These are phyloP conservation scores for Acestrorhynchus altus DNA, from an alignment of 2,797 vertebrate genomes.

Conservation along the genomic window DNA sequence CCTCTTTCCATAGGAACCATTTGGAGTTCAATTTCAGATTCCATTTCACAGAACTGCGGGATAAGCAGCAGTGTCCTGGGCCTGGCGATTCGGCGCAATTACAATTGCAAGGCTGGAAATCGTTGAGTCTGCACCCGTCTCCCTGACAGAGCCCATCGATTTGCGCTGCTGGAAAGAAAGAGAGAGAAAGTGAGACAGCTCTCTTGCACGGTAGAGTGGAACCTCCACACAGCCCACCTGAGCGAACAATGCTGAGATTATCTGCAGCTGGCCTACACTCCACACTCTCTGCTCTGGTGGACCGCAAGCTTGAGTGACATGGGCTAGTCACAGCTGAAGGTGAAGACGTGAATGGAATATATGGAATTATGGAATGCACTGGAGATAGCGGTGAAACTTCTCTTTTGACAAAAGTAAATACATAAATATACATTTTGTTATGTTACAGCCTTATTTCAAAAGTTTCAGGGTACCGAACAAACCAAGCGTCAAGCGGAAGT, in stretches of 20 bases:
- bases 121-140: slow-evolving; percentile 38
- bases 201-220: slow-evolving; percentile 48
- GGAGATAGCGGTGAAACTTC: not conserved
- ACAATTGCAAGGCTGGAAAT: slow-evolving; percentile 42
- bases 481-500: too few species aligned
- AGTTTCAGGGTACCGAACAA: too few species aligned
- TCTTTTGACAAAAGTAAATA: slow-evolving; percentile 3
- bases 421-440: too few species aligned
- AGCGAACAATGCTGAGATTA: slow-evolving; percentile 43
- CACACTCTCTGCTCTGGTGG: slow-evolving; percentile 25
- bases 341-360: not conserved
- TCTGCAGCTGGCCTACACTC: slow-evolving; percentile 21
- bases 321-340: not conserved
- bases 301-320: slow-evolving; percentile 16
- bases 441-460: too few species aligned
- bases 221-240: slow-evolving; percentile 41
- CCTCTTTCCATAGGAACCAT: slow-evolving; percentile 18
- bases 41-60: slow-evolving; percentile 49
- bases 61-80: slow-evolving; percentile 45
- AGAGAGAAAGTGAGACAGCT: slow-evolving; percentile 37
- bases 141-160: slow-evolving; percentile 47
- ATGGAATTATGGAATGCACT: slow-evolving; percentile 8
- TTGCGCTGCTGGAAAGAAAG: slow-evolving; percentile 28
- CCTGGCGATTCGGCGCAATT: slow-evolving; percentile 37
- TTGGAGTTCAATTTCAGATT: slow-evolving; percentile 53